Evolutionary conservation across 2,888 invertebrate genomes (phyloP).

Genomic region (Empis stercorea): DNA sequence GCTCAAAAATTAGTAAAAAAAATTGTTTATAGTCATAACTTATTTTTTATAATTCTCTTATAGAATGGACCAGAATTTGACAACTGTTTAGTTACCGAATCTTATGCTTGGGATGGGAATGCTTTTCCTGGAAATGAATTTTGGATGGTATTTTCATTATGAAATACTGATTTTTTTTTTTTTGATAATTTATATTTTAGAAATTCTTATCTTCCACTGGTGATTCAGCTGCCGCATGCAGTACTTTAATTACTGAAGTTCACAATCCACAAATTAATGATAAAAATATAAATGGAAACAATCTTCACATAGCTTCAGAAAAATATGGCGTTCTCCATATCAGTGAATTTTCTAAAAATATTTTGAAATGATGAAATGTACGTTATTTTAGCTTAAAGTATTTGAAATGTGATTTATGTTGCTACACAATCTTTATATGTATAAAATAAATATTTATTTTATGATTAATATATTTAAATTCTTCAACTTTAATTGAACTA

Average conservation of each 20-base stretch:
- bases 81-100: slow-evolving; percentile 45
- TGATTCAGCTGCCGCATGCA: slow-evolving; percentile 46
- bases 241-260: slow-evolving; percentile 43
- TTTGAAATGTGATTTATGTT: neutral
- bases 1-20: slow-evolving; percentile 39
- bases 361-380: no score
- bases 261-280: slow-evolving; percentile 43
- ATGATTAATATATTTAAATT: no score
- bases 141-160: slow-evolving; percentile 42
- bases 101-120: slow-evolving; percentile 62
- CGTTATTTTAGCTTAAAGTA: no score
- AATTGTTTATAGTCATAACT: neutral
- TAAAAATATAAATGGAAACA: slow-evolving; percentile 37
- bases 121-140: slow-evolving; percentile 62
- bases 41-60: neutral
- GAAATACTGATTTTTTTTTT: neutral
- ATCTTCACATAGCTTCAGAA: slow-evolving; percentile 38
- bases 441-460: no score
- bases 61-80: slow-evolving; percentile 22
- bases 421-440: neutral
- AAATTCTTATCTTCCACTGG: slow-evolving; percentile 31
- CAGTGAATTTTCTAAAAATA: slow-evolving; percentile 20
- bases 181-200: neutral
- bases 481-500: no score
- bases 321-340: slow-evolving; percentile 28